These are phyloP conservation scores for Xanthia icteritia DNA, from an alignment of 2,888 invertebrate species.

Conservation along the genomic window DNA sequence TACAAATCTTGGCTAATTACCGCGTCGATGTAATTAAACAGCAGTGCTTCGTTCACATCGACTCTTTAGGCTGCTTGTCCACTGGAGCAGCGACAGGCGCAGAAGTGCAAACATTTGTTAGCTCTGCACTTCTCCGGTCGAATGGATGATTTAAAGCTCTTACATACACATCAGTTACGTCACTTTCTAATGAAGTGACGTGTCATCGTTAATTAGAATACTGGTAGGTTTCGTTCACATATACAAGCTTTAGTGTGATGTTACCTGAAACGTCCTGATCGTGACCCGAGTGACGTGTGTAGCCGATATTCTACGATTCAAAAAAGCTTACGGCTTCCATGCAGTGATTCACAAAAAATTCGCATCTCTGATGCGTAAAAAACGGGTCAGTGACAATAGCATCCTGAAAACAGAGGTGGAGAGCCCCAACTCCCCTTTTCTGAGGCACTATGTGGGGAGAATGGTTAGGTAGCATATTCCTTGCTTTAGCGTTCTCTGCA, in stretches of 20 bases:
- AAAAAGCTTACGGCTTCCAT: no score
- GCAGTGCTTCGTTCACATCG: slow-evolving; percentile 55
- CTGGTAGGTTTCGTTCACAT: neutral
- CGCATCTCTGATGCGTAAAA: no score
- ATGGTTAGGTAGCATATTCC: no score
- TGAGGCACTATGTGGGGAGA: no score
- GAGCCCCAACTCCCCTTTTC: no score
- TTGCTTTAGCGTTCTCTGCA: no score
- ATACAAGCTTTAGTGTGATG: neutral
- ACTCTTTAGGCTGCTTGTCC: slow-evolving; percentile 20
- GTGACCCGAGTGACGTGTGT: neutral
- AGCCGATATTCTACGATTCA: no score
- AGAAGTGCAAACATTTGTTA: neutral
- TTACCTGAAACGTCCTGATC: neutral
- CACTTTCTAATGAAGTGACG: neutral
- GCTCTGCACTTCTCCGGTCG: neutral
- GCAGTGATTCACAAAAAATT: no score
- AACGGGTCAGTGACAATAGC: no score
- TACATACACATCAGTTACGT: neutral
- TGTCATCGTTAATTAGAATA: neutral
- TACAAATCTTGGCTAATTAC: slow-evolving; percentile 80
- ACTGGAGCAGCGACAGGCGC: neutral
- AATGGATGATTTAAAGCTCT: neutral
- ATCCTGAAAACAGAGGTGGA: no score
- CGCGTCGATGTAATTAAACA: slow-evolving; percentile 67